Conservation (phyloP, 1,140 invertebrate genomes). For the Cydia pomonella region DNA sequence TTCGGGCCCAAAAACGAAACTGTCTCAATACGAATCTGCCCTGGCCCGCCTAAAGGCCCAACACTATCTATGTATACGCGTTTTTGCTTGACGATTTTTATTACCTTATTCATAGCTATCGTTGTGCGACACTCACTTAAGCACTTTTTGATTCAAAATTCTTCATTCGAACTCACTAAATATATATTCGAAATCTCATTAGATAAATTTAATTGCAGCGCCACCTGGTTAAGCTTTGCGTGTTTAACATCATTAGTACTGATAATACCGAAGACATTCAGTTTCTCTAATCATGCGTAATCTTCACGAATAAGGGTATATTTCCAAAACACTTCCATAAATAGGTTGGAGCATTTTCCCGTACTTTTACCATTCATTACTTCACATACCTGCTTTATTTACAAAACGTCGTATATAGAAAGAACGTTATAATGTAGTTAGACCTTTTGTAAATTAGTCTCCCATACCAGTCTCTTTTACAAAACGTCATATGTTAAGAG, state of each 20-base stretch:
- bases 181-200: too few species aligned
- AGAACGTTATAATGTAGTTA: neutral
- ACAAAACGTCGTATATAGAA: neutral
- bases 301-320: neutral
- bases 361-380: neutral
- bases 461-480: neutral
- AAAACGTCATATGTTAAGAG: neutral
- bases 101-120: too few species aligned
- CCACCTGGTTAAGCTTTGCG: neutral
- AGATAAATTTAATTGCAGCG: neutral
- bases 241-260: neutral
- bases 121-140: too few species aligned
- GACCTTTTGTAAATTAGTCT: neutral
- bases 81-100: too few species aligned
- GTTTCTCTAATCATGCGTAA: neutral
- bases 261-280: neutral
- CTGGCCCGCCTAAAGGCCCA: too few species aligned
- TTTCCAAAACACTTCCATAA: constrained; percentile 4
- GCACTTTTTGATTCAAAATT: too few species aligned
- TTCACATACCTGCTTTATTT: neutral
- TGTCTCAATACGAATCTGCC: too few species aligned
- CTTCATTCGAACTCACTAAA: too few species aligned
- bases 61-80: too few species aligned
- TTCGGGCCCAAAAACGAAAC: too few species aligned
- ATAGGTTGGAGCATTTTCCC: neutral